A percentile compares a stretch with the other conserved stretches of the same genome.
phyloP scores from a whole-genome alignment of 2,113 vertebrate genomes.

The Elachura formosa region DNA sequence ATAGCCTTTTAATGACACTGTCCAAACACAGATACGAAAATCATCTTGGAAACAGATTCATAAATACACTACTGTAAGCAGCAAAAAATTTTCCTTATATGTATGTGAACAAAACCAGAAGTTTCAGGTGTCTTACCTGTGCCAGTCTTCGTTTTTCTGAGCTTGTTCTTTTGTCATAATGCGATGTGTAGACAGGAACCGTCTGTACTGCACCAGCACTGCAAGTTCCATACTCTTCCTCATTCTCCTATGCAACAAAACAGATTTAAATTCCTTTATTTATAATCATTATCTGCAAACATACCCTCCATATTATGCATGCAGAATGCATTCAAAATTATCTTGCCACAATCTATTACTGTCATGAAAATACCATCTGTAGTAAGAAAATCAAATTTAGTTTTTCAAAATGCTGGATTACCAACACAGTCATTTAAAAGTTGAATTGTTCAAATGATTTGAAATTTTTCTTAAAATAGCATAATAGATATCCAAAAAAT shows the following conservation, averaged over 20 bases:
- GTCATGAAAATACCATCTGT: slow-evolving; percentile 56
- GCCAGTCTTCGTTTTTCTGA: slow-evolving; percentile 59
- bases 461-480: background rate
- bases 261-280: slow-evolving; percentile 22
- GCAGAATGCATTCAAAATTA: slow-evolving; percentile 42
- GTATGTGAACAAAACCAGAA: background rate
- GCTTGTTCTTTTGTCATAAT: slow-evolving; percentile 30
- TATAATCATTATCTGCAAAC: slow-evolving; percentile 3
- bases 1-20: background rate
- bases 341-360: slow-evolving; percentile 41
- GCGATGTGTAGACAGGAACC: slow-evolving; percentile 32
- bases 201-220: slow-evolving; percentile 44
- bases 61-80: fast-evolving
- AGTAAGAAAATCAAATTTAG: slow-evolving; percentile 18
- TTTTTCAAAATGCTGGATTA: background rate
- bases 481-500: background rate
- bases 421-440: background rate
- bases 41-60: background rate
- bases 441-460: background rate
- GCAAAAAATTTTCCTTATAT: background rate
- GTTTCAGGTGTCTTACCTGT: slow-evolving; percentile 60
- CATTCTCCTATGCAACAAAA: slow-evolving; percentile 66
- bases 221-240: slow-evolving; percentile 60
- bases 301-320: slow-evolving; percentile 19
- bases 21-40: background rate